These are phyloP conservation scores for Martes martes DNA, from an alignment of 2,113 vertebrate species.

Conservation along the genomic window DNA sequence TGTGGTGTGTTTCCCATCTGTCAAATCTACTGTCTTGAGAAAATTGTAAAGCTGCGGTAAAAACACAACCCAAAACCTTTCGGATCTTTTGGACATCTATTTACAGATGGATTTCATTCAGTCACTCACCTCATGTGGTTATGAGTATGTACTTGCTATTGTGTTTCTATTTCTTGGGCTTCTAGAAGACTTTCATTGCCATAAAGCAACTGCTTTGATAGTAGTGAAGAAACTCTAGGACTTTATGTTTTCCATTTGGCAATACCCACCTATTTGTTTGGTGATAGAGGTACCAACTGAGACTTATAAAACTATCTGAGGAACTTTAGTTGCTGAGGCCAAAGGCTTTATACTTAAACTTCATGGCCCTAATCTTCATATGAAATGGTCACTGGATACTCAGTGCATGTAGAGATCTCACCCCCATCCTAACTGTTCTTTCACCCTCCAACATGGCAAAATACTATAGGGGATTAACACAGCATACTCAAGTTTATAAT, in stretches of 20 bases:
- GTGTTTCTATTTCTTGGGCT: neutral
- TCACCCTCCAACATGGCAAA: neutral
- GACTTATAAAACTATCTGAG: neutral
- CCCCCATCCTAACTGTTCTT: neutral
- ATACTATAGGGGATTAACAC: neutral
- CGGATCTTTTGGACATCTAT: neutral
- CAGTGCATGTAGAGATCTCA: neutral
- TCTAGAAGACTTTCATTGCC: neutral
- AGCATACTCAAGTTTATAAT: neutral
- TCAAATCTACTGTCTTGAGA: neutral
- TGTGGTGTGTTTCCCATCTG: neutral
- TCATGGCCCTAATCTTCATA: neutral
- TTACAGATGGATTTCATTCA: neutral
- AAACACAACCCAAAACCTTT: neutral
- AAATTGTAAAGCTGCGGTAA: neutral
- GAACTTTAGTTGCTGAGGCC: neutral
- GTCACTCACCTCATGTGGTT: neutral
- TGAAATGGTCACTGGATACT: neutral
- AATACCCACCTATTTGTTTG: neutral
- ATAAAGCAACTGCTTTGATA: neutral
- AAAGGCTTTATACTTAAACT: neutral
- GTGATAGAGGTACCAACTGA: neutral
- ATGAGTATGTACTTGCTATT: neutral
- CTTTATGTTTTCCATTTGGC: neutral
- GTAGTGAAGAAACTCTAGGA: neutral